Conservation (phyloP, 35 echinoderm and acorn worm genomes). For the Anneissia japonica region DNA sequence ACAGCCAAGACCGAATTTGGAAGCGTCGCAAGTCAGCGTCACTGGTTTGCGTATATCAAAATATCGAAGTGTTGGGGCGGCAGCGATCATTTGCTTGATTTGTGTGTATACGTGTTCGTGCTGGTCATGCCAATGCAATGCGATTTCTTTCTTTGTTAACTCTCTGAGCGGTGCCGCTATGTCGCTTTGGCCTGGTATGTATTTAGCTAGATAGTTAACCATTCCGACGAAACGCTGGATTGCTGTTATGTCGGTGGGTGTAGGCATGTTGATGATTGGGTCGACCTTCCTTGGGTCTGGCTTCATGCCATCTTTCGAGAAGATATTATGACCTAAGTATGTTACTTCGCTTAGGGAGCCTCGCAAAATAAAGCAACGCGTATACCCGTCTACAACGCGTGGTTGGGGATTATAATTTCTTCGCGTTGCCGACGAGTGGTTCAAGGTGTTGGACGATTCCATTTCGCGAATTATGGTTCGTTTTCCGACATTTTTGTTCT, state of each 20-base stretch:
- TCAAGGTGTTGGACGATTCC: too few species aligned
- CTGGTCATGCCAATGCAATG: background rate
- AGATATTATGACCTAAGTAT: constrained; percentile 60
- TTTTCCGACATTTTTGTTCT: too few species aligned
- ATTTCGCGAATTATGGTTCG: too few species aligned
- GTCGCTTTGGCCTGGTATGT: background rate
- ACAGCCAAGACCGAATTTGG: background rate
- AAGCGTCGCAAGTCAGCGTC: background rate
- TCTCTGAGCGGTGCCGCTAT: background rate
- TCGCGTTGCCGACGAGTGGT: too few species aligned
- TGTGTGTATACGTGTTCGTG: background rate
- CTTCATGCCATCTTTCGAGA: constrained; percentile 47
- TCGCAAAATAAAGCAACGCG: too few species aligned
- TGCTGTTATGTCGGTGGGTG: background rate
- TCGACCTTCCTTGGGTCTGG: constrained; percentile 39
- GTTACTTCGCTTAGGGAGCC: constrained; percentile 28
- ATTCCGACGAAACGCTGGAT: background rate
- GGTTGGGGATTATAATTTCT: too few species aligned
- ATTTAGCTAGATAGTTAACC: background rate
- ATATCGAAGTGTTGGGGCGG: background rate
- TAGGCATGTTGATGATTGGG: constrained; percentile 46
- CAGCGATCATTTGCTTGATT: background rate
- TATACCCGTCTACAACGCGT: too few species aligned
- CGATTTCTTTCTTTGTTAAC: too few species aligned
- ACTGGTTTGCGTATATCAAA: background rate